A percentile compares a stretch with the other conserved stretches of the same genome.
Conservation (phyloP, 37 sponge, comb jelly and placozoan species). For the Chondrilla cf. caribensis region DNA sequence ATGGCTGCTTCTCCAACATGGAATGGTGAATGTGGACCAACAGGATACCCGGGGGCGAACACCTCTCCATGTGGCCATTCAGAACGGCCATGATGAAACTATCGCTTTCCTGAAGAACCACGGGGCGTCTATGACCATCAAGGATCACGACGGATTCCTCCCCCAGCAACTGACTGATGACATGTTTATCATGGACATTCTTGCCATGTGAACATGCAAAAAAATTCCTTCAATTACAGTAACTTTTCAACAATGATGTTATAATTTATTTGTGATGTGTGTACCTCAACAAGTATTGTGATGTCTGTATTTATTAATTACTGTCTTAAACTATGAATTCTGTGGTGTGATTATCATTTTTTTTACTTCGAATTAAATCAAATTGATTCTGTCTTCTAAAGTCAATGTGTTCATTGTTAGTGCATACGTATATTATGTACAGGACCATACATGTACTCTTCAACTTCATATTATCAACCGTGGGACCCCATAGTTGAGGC, state of each 20-base stretch:
- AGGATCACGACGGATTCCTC: background rate
- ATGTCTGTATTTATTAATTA: no score
- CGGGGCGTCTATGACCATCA: background rate
- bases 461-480: no score
- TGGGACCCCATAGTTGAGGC: no score
- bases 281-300: no score
- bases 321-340: no score
- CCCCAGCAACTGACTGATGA: constrained; percentile 5
- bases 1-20: constrained; percentile 11
- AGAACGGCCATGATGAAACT: background rate
- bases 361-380: no score
- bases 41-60: background rate
- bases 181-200: background rate
- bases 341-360: no score
- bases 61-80: constrained; percentile 13
- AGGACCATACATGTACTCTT: no score
- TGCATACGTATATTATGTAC: no score
- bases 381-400: no score
- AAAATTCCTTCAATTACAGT: background rate
- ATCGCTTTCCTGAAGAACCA: background rate
- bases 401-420: no score
- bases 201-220: background rate
- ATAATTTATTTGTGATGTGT: no score
- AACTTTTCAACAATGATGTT: background rate
- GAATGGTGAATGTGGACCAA: background rate